These are phyloP conservation scores for Kradibia gibbosae DNA, from an alignment of 1,140 invertebrate genomes.

Conservation along the genomic window DNA sequence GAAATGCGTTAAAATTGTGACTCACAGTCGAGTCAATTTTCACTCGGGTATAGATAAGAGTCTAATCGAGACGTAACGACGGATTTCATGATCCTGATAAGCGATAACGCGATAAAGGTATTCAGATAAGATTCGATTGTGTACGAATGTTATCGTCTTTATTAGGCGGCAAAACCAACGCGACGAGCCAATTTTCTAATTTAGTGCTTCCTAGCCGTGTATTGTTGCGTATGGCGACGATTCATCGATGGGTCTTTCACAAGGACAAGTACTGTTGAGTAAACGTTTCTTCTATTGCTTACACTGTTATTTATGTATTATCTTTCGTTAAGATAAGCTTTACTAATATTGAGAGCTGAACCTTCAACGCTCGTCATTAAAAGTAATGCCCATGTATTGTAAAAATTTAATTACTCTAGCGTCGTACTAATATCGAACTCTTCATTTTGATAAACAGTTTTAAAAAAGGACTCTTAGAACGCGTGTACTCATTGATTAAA, in stretches of 20 bases:
- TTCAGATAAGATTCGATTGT: slow-evolving; percentile 16
- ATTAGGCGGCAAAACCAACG: not conserved
- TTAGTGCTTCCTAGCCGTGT: not conserved
- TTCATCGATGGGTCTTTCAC: not conserved
- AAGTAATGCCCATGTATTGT: too few species aligned
- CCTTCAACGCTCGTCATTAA: too few species aligned
- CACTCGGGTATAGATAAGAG: slow-evolving; percentile 30
- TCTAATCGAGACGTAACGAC: slow-evolving; percentile 27
- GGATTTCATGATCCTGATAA: slow-evolving; percentile 42
- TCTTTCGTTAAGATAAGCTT: too few species aligned
- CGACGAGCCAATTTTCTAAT: slow-evolving; percentile 27
- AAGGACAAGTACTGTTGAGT: slow-evolving; percentile 10
- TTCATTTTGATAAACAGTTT: too few species aligned
- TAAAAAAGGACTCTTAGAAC: too few species aligned
- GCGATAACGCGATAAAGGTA: not conserved
- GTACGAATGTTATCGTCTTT: not conserved
- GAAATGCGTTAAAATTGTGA: slow-evolving; percentile 41
- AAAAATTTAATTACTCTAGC: too few species aligned
- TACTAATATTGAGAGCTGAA: too few species aligned
- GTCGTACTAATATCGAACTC: too few species aligned
- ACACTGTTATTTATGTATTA: too few species aligned
- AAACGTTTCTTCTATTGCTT: not conserved
- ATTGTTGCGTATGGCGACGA: not conserved
- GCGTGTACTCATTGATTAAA: too few species aligned
- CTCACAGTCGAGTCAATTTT: slow-evolving; percentile 12